A percentile compares a stretch with the other conserved stretches of the same genome.
Evolutionary conservation across 2,888 invertebrate genomes (phyloP).

Genomic region (Nomada ferruginata): DNA sequence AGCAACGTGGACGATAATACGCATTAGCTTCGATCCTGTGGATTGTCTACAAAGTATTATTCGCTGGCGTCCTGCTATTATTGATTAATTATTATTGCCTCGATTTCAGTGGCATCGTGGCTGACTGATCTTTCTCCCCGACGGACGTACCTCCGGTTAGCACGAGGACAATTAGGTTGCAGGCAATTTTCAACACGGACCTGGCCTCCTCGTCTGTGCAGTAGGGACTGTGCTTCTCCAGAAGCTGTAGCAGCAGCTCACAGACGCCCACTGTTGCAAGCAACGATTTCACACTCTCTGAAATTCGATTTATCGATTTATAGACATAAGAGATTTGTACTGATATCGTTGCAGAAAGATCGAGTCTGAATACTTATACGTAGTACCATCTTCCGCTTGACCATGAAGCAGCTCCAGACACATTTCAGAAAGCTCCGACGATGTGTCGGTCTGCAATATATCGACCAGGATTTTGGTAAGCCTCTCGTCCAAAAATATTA

Average conservation of each 20-base stretch:
- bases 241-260: constrained; percentile 89
- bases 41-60: too few species aligned
- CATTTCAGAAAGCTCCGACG: constrained; percentile 90
- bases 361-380: too few species aligned
- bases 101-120: too few species aligned
- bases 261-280: constrained; percentile 91
- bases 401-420: constrained; percentile 91
- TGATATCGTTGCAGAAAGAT: not conserved
- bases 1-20: too few species aligned
- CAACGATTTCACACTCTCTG: constrained; percentile 91
- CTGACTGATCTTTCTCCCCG: constrained; percentile 53
- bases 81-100: not conserved
- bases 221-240: constrained; percentile 89
- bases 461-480: constrained; percentile 87
- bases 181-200: constrained; percentile 92
- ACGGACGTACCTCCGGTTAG: constrained; percentile 91
- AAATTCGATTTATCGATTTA: not conserved
- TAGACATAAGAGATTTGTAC: constrained; percentile 38
- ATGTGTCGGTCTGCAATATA: constrained; percentile 88
- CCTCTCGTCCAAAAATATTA: constrained; percentile 85
- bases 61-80: too few species aligned
- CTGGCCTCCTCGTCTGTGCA: constrained; percentile 88
- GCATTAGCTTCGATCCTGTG: not conserved
- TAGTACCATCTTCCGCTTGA: constrained; percentile 90
- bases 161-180: constrained; percentile 93